Percentiles rank a stretch among this genome's conserved stretches.
These are phyloP conservation scores for Heliconius nattereri DNA, from an alignment of 1,140 invertebrate species.

Conservation along the genomic window DNA sequence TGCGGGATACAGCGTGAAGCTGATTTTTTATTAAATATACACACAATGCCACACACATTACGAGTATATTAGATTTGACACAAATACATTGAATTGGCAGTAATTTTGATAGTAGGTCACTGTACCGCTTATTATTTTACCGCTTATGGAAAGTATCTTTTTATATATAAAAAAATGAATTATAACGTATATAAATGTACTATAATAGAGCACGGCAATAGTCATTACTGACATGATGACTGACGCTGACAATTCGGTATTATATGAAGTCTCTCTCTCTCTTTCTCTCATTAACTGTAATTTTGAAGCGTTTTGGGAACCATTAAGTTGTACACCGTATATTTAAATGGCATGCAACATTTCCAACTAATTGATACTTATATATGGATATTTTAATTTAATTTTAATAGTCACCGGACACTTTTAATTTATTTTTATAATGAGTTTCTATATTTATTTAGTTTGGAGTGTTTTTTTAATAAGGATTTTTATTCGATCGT, in stretches of 20 bases:
- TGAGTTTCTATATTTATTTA: background rate
- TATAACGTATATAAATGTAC: slow-evolving; percentile 52
- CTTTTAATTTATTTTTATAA: background rate
- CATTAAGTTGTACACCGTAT: slow-evolving; percentile 51
- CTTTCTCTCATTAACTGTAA: slow-evolving; percentile 60
- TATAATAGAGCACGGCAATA: slow-evolving; percentile 64
- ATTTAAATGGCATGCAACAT: slow-evolving; percentile 19
- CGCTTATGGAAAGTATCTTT: slow-evolving; percentile 60
- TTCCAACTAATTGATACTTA: slow-evolving; percentile 3
- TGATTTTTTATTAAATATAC: no score
- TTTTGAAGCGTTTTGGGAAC: slow-evolving; percentile 68
- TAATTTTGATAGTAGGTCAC: slow-evolving; percentile 55
- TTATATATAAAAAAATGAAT: slow-evolving; percentile 42
- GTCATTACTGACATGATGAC: slow-evolving; percentile 44
- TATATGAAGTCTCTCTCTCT: slow-evolving; percentile 49
- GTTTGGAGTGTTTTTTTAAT: background rate
- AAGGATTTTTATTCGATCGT: background rate
- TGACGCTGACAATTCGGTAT: slow-evolving; percentile 58
- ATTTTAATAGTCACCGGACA: background rate
- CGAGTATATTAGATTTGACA: slow-evolving; percentile 42
- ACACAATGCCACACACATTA: no score
- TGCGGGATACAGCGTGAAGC: no score
- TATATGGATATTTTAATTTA: background rate
- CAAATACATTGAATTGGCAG: slow-evolving; percentile 50
- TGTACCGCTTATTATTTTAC: slow-evolving; percentile 50